A percentile compares a stretch with the other conserved stretches of the same genome.
phyloP scores from a whole-genome alignment of 2,888 invertebrate species.

The Zygaena filipendulae region DNA sequence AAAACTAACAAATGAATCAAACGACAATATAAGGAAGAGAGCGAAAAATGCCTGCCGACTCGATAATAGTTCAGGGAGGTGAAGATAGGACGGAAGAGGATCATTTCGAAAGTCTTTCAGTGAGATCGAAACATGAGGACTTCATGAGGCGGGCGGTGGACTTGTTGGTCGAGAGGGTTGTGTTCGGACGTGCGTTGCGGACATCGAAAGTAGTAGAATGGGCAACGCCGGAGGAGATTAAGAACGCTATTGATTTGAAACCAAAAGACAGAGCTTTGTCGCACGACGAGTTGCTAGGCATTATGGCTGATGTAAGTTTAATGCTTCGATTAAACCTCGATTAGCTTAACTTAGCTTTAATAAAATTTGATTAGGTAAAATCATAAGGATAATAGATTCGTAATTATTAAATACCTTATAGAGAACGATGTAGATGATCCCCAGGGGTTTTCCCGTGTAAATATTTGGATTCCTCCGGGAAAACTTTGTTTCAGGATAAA shows the following conservation, averaged over 20 bases:
- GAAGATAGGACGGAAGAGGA: constrained; percentile 32
- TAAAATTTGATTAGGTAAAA: no score
- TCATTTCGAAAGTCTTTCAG: constrained; percentile 71
- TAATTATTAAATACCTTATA: no score
- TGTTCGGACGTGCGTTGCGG: constrained; percentile 79
- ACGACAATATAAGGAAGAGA: constrained; percentile 21
- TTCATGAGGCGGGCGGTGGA: constrained; percentile 79
- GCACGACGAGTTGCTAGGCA: constrained; percentile 74
- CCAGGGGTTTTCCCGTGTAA: no score
- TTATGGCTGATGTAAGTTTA: constrained; percentile 77
- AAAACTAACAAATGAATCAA: constrained; percentile 25
- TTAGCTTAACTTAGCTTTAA: no score
- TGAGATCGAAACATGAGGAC: constrained; percentile 73
- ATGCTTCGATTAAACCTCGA: no score
- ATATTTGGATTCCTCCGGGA: no score
- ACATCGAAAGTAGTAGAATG: constrained; percentile 83
- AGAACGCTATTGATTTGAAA: constrained; percentile 73
- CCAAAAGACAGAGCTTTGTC: constrained; percentile 68
- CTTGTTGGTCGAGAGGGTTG: constrained; percentile 77
- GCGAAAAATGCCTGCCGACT: constrained; percentile 57
- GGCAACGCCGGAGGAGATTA: constrained; percentile 79
- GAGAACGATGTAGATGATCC: no score
- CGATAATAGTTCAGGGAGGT: constrained; percentile 43
- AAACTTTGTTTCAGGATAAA: no score
- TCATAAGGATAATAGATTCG: no score